Evolutionary conservation across 2,888 invertebrate species (phyloP).

Genomic region (Prosopocoilus inquinatus): DNA sequence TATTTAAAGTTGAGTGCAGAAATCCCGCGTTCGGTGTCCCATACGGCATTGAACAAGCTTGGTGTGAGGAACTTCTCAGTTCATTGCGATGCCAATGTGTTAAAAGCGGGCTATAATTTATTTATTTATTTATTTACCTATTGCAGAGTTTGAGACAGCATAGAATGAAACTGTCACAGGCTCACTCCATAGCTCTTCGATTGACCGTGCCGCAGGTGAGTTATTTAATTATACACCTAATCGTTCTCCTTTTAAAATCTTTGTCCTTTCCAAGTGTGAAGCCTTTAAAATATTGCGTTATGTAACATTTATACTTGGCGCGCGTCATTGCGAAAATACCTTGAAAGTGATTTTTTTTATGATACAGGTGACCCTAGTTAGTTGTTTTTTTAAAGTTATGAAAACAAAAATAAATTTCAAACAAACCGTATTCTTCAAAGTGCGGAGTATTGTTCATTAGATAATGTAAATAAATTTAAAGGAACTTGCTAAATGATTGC

Average conservation of each 20-base stretch:
- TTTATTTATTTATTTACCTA: constrained; percentile 8
- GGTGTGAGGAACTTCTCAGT: neutral
- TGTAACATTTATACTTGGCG: neutral
- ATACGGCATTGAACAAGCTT: neutral
- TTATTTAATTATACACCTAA: constrained; percentile 11
- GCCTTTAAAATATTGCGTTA: neutral
- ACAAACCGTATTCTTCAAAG: too few relatives aligned
- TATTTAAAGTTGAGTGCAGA: constrained; percentile 9
- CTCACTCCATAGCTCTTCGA: constrained; percentile 33
- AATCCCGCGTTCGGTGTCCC: constrained; percentile 3
- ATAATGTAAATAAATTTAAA: too few relatives aligned
- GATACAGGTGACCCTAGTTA: too few relatives aligned
- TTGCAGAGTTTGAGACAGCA: constrained; percentile 11
- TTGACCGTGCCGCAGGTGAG: constrained; percentile 37
- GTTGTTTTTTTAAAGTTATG: too few relatives aligned
- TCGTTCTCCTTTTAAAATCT: neutral
- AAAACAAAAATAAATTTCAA: too few relatives aligned
- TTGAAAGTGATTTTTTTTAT: too few relatives aligned
- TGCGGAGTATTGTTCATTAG: too few relatives aligned
- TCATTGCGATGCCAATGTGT: neutral
- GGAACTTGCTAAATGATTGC: too few relatives aligned
- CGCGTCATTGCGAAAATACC: too few relatives aligned
- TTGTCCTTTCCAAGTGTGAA: neutral
- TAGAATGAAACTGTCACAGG: constrained; percentile 37
- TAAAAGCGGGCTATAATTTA: neutral